These are phyloP conservation scores for Acholoe squamosa DNA, from an alignment of 2,888 invertebrate genomes.

Conservation along the genomic window DNA sequence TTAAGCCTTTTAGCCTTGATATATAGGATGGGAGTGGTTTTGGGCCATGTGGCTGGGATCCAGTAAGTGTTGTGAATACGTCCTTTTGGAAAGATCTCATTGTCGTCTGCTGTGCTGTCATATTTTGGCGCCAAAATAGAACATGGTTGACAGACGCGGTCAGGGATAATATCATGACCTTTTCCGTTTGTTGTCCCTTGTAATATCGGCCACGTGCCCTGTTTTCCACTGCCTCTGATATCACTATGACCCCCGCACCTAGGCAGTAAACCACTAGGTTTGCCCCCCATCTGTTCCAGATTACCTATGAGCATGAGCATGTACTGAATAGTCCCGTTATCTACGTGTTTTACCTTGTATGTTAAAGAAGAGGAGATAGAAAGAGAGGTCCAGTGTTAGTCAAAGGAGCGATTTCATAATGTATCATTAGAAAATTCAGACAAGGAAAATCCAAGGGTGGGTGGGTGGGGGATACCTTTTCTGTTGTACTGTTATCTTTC, in stretches of 20 bases:
- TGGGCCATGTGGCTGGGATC: not conserved
- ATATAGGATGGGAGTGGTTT: not conserved
- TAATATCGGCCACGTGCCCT: not conserved
- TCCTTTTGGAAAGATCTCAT: not conserved
- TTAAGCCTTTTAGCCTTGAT: no score
- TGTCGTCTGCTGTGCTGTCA: not conserved
- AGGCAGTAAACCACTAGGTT: not conserved
- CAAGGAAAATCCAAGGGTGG: no score
- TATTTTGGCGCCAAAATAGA: slow-evolving; percentile 10
- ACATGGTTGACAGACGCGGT: not conserved
- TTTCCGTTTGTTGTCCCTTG: slow-evolving; percentile 43
- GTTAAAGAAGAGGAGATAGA: no score
- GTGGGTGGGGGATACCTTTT: no score
- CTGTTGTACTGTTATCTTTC: no score
- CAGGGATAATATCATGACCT: slow-evolving; percentile 40
- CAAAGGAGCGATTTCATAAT: no score
- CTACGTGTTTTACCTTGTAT: no score
- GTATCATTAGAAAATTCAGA: no score
- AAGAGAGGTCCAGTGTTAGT: no score
- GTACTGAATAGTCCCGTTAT: no score
- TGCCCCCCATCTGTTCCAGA: no score
- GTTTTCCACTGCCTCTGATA: not conserved
- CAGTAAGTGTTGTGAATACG: not conserved
- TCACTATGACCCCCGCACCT: not conserved
- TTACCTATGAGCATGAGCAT: no score